phyloP scores from a whole-genome alignment of 2,888 invertebrate species.

The Dicycla oo region DNA sequence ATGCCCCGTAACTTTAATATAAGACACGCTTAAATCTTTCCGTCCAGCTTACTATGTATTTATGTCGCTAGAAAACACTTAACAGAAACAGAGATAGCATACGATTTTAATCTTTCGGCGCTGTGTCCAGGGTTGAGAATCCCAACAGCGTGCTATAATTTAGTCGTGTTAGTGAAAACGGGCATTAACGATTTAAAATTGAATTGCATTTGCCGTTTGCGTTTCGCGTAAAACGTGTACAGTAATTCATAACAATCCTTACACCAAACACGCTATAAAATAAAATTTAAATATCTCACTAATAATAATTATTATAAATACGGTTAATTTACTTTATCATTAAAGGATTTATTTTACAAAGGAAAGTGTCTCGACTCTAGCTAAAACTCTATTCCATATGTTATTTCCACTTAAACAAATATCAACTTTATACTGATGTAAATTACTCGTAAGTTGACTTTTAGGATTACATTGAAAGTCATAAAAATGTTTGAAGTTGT shows the following conservation, averaged over 20 bases:
- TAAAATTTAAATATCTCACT: slow-evolving; percentile 57
- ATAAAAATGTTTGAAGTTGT: neutral
- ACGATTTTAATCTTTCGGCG: neutral
- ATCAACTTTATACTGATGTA: neutral
- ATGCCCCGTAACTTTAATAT: neutral
- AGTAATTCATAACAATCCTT: slow-evolving; percentile 19
- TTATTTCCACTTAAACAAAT: neutral
- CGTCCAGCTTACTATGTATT: neutral
- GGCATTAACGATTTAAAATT: neutral
- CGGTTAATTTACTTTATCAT: slow-evolving; percentile 23
- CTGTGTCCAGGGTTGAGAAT: neutral
- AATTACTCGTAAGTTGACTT: neutral
- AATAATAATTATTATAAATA: slow-evolving; percentile 34
- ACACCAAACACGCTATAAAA: slow-evolving; percentile 37
- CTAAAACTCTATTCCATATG: neutral
- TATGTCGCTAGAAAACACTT: neutral
- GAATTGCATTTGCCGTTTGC: neutral
- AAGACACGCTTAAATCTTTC: neutral
- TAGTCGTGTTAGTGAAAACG: neutral
- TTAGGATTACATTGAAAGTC: neutral
- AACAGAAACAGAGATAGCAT: neutral
- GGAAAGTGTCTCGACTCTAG: slow-evolving; percentile 12
- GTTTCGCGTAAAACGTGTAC: slow-evolving; percentile 41
- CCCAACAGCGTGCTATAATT: neutral
- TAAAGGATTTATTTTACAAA: slow-evolving; percentile 13